Percentiles rank a stretch among this genome's conserved stretches.
Evolutionary conservation across 1,140 invertebrate species (phyloP).

Genomic region (Zaprionus tsacasi): DNA sequence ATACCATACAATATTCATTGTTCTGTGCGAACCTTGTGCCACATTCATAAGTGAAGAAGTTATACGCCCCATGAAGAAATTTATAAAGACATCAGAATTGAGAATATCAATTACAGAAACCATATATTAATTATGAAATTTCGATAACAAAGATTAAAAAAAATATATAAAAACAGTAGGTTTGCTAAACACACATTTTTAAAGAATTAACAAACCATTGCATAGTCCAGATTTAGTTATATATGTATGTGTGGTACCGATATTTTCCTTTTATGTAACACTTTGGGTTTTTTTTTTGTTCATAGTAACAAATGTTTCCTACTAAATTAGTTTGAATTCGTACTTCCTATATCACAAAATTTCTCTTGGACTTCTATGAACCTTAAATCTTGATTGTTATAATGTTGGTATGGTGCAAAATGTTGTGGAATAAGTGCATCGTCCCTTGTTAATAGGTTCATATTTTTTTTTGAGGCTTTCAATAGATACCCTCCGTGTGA

Average conservation of each 20-base stretch:
- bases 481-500: background rate
- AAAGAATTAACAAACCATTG: no score
- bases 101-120: background rate
- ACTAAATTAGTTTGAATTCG: background rate
- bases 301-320: background rate
- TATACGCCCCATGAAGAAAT: conserved; percentile 6
- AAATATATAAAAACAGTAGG: no score
- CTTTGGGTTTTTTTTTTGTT: background rate
- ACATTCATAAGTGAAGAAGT: conserved; percentile 38
- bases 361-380: background rate
- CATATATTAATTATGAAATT: no score
- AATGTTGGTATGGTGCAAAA: background rate
- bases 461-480: background rate
- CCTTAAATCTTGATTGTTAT: background rate
- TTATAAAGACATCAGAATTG: background rate
- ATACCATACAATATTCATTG: conserved; percentile 43
- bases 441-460: background rate
- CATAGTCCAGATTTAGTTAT: no score
- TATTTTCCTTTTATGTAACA: no score
- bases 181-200: no score
- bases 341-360: background rate
- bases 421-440: background rate
- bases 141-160: no score
- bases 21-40: conserved; percentile 52
- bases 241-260: no score